Conservation (phyloP, 2,113 vertebrate genomes). For the Triplophysa tibetana region DNA sequence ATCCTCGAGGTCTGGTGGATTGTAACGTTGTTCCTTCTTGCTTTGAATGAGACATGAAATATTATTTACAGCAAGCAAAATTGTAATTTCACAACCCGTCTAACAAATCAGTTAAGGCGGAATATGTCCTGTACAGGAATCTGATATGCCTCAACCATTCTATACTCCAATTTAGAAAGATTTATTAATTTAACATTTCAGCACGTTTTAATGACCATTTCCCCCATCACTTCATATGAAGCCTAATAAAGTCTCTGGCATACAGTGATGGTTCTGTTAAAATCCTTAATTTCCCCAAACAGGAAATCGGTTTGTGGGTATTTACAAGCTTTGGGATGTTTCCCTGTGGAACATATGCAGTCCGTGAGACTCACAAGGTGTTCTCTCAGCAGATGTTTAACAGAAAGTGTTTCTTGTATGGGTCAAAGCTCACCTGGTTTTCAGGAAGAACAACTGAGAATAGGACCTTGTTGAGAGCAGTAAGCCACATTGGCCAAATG, state of each 20-base stretch:
- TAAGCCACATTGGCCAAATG: not conserved
- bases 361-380: conserved; percentile 31
- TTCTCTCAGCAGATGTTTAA: conserved; percentile 37
- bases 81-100: too few relatives aligned
- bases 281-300: conserved; percentile 18
- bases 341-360: conserved; percentile 19
- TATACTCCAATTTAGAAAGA: not conserved
- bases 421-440: conserved; percentile 35
- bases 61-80: too few relatives aligned
- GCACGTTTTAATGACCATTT: not conserved
- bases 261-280: conserved; percentile 28
- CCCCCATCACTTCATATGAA: not conserved
- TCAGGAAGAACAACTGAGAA: conserved; percentile 10
- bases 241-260: conserved; percentile 9
- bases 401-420: conserved; percentile 28
- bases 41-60: too few relatives aligned
- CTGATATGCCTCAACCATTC: not conserved
- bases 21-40: not conserved
- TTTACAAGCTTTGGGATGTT: conserved; percentile 35
- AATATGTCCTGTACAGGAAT: too few relatives aligned
- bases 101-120: too few relatives aligned
- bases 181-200: not conserved
- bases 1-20: not conserved
- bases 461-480: not conserved
- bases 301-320: conserved; percentile 34